A percentile compares a stretch with the other conserved stretches of the same genome.
Evolutionary conservation across 2,888 invertebrate species (phyloP).

Genomic region (Pachycephus smyrnensis): DNA sequence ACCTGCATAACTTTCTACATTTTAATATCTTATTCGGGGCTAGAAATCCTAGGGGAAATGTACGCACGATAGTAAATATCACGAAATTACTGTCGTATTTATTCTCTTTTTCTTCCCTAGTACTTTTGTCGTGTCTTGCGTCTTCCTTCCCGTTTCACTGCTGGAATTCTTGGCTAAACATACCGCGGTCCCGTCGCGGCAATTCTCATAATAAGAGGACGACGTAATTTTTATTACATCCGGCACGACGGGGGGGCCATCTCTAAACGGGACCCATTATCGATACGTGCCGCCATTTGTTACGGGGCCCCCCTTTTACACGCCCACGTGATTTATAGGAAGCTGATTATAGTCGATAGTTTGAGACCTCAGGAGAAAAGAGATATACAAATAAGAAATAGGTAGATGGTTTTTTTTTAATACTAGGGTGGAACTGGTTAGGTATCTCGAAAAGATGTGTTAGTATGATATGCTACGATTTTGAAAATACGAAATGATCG

Average conservation of each 20-base stretch:
- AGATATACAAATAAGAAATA: background rate
- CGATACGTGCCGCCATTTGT: slow-evolving; percentile 34
- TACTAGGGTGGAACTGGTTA: background rate
- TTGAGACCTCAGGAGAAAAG: background rate
- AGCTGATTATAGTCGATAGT: background rate
- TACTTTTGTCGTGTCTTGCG: background rate
- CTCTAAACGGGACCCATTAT: slow-evolving; percentile 17
- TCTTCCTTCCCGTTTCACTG: background rate
- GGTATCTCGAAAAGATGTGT: background rate
- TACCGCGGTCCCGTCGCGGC: background rate
- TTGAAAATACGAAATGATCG: background rate
- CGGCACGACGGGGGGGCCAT: background rate
- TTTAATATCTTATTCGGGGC: background rate
- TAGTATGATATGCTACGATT: background rate
- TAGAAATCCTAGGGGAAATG: background rate
- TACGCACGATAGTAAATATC: background rate
- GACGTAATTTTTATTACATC: slow-evolving; percentile 6
- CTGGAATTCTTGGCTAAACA: background rate
- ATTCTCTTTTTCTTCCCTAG: background rate
- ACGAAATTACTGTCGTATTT: background rate
- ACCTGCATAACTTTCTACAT: background rate
- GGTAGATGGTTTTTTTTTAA: background rate
- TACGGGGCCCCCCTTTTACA: slow-evolving; percentile 8
- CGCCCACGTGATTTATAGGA: background rate
- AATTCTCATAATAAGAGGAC: background rate